Evolutionary conservation across 2,797 vertebrate species (phyloP).

Genomic region (Spinibarbus caldwelli): DNA sequence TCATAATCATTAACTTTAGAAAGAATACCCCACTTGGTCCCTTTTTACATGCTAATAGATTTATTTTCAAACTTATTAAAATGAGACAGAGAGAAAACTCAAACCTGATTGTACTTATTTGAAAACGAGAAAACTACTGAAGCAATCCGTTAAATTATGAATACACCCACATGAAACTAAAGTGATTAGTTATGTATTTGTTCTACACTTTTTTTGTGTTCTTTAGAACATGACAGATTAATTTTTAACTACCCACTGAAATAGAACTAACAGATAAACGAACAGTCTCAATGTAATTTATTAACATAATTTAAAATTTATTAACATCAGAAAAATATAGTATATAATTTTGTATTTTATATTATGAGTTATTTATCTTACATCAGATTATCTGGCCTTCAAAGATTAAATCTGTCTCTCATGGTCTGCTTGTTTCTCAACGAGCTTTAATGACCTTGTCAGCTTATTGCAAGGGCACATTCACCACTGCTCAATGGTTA

Average conservation of each 20-base stretch:
- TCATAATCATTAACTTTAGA: slow-evolving; percentile 45
- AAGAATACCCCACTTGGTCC: slow-evolving; percentile 23
- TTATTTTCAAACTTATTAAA: slow-evolving; percentile 49
- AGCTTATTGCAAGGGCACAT: slow-evolving; percentile 30
- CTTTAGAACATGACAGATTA: too few species aligned
- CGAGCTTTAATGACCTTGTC: slow-evolving; percentile 29
- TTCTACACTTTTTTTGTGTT: slow-evolving; percentile 11
- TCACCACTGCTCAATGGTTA: slow-evolving; percentile 26
- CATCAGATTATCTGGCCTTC: slow-evolving; percentile 2
- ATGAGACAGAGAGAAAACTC: not conserved
- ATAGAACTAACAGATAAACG: slow-evolving; percentile 44
- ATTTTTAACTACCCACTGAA: slow-evolving; percentile 58
- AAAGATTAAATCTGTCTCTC: slow-evolving; percentile 9
- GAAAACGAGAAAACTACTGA: not conserved
- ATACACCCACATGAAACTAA: slow-evolving; percentile 4
- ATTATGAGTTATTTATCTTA: not conserved
- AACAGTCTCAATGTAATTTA: not conserved
- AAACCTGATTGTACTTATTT: too few species aligned
- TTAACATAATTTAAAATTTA: too few species aligned
- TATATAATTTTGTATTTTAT: not conserved
- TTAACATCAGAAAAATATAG: too few species aligned
- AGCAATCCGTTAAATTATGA: not conserved
- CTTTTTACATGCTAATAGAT: slow-evolving; percentile 14
- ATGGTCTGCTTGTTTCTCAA: slow-evolving; percentile 15
- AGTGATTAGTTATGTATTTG: slow-evolving; percentile 33